Percentiles rank a stretch among this genome's conserved stretches.
Conservation (phyloP, 2,113 vertebrate species). For the Pterocles gutturalis region DNA sequence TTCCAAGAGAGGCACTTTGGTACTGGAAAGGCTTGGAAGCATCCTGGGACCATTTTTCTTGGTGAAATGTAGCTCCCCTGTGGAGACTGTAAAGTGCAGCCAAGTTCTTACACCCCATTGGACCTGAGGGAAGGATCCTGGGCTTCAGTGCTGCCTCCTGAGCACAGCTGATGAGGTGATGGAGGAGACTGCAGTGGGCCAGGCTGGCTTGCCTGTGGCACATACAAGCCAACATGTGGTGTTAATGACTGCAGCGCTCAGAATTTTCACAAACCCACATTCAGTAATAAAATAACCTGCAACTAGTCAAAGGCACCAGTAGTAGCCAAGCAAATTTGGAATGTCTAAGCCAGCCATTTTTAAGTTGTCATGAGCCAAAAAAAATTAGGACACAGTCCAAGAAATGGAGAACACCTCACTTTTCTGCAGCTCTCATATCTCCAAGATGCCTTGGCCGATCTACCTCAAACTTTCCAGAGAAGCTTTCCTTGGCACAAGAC, state of each 20-base stretch:
- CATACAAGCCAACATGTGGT: neutral
- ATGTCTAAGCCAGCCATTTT: slow-evolving; percentile 44
- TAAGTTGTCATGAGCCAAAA: slow-evolving; percentile 51
- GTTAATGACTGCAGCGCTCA: neutral
- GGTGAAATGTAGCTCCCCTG: neutral
- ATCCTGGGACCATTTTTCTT: neutral
- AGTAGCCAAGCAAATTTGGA: slow-evolving; percentile 57
- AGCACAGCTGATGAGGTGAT: slow-evolving; percentile 17
- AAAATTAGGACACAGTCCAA: slow-evolving; percentile 62
- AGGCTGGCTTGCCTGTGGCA: neutral
- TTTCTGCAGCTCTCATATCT: slow-evolving; percentile 63
- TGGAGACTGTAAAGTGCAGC: neutral
- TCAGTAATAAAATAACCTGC: slow-evolving; percentile 53
- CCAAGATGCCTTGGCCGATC: slow-evolving; percentile 40
- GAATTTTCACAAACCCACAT: slow-evolving; percentile 24
- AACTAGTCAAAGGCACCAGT: slow-evolving; percentile 48
- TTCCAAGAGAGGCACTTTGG: neutral
- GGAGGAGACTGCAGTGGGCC: neutral
- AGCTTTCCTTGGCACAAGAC: slow-evolving; percentile 59
- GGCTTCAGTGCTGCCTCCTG: neutral
- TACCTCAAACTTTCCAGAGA: slow-evolving; percentile 63
- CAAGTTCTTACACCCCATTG: neutral
- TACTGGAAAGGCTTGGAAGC: neutral
- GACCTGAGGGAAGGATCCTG: neutral
- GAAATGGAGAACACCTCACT: slow-evolving; percentile 64